Conservation (phyloP, 1,140 invertebrate genomes). For the Aphidius gifuensis region DNA sequence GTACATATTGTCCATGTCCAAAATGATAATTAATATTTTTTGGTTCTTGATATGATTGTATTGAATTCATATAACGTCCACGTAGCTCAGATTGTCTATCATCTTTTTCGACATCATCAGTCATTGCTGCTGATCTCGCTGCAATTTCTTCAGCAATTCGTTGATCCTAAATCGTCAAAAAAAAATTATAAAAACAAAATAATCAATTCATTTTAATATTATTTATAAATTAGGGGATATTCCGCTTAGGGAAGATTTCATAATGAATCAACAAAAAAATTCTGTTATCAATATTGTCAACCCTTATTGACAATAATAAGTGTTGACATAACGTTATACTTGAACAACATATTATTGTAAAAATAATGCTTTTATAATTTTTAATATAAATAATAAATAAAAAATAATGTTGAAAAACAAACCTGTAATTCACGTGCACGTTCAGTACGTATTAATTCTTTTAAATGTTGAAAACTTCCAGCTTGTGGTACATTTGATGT, state of each 20-base stretch:
- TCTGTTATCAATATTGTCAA: no score
- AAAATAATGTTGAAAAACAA: slow-evolving; percentile 10
- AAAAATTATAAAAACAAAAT: no score
- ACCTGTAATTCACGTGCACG: slow-evolving; percentile 64
- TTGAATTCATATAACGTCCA: slow-evolving; percentile 27
- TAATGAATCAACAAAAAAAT: no score
- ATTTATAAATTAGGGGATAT: no score
- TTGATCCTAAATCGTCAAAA: slow-evolving; percentile 54
- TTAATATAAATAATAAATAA: neutral
- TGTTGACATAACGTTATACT: no score
- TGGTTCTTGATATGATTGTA: slow-evolving; percentile 30
- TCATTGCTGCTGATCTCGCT: slow-evolving; percentile 56
- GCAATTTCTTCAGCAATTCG: slow-evolving; percentile 60
- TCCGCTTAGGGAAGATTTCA: no score
- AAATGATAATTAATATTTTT: slow-evolving; percentile 33
- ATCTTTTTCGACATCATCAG: slow-evolving; percentile 56
- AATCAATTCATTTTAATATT: no score
- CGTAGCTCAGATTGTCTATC: slow-evolving; percentile 34
- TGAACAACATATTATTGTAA: no score
- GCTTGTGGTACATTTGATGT: slow-evolving; percentile 52
- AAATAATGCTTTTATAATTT: no score
- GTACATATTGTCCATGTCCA: slow-evolving; percentile 30
- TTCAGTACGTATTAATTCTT: slow-evolving; percentile 62
- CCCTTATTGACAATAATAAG: no score
- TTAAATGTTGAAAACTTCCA: slow-evolving; percentile 65